These are phyloP conservation scores for Clivina fossor DNA, from an alignment of 2,888 invertebrate species.

Conservation along the genomic window DNA sequence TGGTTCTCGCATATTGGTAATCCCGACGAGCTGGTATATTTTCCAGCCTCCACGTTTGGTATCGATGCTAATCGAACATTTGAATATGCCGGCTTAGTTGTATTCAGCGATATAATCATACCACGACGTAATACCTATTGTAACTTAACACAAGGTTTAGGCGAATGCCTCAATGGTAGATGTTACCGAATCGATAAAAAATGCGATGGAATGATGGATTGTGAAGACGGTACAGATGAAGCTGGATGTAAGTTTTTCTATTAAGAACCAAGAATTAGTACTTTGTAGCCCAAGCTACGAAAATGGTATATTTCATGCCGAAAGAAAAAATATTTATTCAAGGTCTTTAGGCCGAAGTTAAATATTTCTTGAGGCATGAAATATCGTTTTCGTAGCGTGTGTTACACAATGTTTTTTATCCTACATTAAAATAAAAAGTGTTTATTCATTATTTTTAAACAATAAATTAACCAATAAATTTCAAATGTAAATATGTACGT, in stretches of 20 bases:
- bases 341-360: no score
- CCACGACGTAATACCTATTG: slow-evolving; percentile 69
- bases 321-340: no score
- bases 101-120: slow-evolving; percentile 86
- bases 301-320: no score
- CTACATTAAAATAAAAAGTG: no score
- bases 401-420: no score
- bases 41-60: slow-evolving; percentile 87
- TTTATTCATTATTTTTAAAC: no score
- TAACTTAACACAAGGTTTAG: slow-evolving; percentile 70
- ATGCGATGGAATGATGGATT: slow-evolving; percentile 79
- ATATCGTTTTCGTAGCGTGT: no score
- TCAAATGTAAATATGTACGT: no score
- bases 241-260: slow-evolving; percentile 62
- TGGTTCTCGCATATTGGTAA: slow-evolving; percentile 86
- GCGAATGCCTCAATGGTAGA: slow-evolving; percentile 78
- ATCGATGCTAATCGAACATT: slow-evolving; percentile 94
- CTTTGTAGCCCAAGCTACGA: no score
- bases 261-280: slow-evolving; percentile 36
- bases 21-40: slow-evolving; percentile 82
- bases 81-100: slow-evolving; percentile 83
- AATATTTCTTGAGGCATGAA: no score
- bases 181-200: slow-evolving; percentile 75
- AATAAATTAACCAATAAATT: no score
- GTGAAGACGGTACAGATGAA: slow-evolving; percentile 85